phyloP scores from a whole-genome alignment of 1,140 invertebrate genomes.

The Drosophila jambulina region DNA sequence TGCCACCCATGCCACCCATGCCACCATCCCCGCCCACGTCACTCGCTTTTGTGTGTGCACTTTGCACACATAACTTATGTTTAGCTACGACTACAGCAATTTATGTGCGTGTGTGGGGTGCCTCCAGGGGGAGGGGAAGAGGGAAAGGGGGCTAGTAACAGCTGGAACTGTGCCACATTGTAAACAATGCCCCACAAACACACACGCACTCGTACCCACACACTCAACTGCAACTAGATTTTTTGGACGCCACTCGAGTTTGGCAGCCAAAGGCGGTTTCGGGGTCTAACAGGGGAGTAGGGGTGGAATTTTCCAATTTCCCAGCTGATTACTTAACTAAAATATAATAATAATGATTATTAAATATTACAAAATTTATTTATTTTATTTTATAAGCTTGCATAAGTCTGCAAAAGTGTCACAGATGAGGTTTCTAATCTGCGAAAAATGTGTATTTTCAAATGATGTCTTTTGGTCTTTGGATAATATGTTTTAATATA shows the following conservation, averaged over 20 bases:
- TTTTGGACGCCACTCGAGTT: slow-evolving; percentile 41
- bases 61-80: slow-evolving; percentile 79
- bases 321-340: not conserved
- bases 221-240: slow-evolving; percentile 26
- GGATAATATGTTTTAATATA: not conserved
- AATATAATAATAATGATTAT: not conserved
- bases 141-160: slow-evolving; percentile 10
- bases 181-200: slow-evolving; percentile 45
- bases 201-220: not conserved
- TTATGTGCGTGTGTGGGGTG: slow-evolving; percentile 57
- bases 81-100: slow-evolving; percentile 72
- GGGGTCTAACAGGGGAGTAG: not conserved
- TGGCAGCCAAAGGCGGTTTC: slow-evolving; percentile 2
- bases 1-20: not conserved
- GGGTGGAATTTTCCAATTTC: not conserved
- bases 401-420: not conserved
- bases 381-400: not conserved
- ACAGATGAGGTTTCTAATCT: not conserved
- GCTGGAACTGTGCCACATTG: slow-evolving; percentile 53
- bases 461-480: too few relatives aligned
- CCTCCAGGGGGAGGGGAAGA: not conserved
- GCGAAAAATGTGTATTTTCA: too few relatives aligned
- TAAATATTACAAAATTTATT: not conserved
- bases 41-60: slow-evolving; percentile 30
- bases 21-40: not conserved